Percentiles rank a stretch among this genome's conserved stretches.
Evolutionary conservation across 53 echinoderm and acorn worm species (phyloP).

Genomic region (Astropecten irregularis): DNA sequence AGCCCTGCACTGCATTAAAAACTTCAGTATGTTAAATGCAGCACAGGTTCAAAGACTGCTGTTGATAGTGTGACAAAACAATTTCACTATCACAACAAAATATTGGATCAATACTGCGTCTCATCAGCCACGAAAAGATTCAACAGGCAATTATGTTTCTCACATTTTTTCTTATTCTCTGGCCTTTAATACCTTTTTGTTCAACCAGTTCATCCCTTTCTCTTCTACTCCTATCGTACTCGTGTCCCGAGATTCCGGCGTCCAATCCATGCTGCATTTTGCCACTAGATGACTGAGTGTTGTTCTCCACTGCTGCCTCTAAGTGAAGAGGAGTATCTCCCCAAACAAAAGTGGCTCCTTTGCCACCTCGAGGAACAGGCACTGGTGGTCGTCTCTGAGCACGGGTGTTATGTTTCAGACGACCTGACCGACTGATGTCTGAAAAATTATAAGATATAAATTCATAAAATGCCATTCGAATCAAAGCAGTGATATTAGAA

Average conservation of each 20-base stretch:
- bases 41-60: too few relatives aligned
- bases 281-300: neutral
- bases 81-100: too few relatives aligned
- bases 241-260: neutral
- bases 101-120: too few relatives aligned
- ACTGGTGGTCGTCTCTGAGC: conserved; percentile 3
- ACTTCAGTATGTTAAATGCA: too few relatives aligned
- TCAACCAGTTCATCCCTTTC: neutral
- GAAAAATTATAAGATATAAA: neutral
- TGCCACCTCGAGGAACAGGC: conserved; percentile 4
- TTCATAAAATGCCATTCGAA: too few relatives aligned
- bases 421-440: neutral
- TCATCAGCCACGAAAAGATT: too few relatives aligned
- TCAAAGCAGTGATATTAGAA: too few relatives aligned
- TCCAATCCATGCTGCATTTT: neutral
- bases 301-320: neutral
- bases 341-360: conserved; percentile 33
- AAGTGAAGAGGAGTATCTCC: neutral
- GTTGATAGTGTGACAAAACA: too few relatives aligned
- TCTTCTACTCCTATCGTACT: neutral
- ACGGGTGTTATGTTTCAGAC: neutral
- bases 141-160: too few relatives aligned
- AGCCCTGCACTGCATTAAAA: too few relatives aligned
- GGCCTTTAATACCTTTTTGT: neutral
- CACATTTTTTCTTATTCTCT: too few relatives aligned